Conservation (phyloP, 1,140 invertebrate species). For the Calycopis cecrops region DNA sequence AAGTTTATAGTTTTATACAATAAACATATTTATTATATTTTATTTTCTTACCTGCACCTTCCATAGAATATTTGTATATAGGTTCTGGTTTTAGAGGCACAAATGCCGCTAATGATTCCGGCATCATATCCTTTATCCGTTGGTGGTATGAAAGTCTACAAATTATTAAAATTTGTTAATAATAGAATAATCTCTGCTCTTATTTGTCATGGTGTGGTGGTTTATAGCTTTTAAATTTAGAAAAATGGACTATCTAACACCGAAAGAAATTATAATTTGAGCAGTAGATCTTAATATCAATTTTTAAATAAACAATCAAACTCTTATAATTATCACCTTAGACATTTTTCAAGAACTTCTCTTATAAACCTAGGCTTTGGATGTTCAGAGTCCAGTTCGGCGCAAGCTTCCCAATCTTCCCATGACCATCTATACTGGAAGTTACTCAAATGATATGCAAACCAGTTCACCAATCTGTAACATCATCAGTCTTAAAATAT, state of each 20-base stretch:
- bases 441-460: conserved; percentile 99
- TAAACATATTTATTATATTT: conserved; percentile 30
- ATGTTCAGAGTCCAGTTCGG: conserved; percentile 90
- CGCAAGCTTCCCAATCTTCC: conserved; percentile 94
- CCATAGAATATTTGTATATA: conserved; percentile 88
- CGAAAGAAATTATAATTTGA: no score
- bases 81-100: conserved; percentile 87
- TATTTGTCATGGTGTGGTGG: no score
- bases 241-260: no score
- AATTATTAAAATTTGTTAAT: conserved; percentile 32
- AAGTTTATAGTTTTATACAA: conserved; percentile 48
- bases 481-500: conserved; percentile 16
- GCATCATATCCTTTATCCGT: conserved; percentile 93
- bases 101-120: conserved; percentile 88
- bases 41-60: conserved; percentile 82
- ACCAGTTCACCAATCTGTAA: conserved; percentile 93
- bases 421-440: conserved; percentile 99
- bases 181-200: no score
- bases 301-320: no score
- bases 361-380: conserved; percentile 97
- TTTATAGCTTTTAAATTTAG: no score
- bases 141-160: conserved; percentile 95
- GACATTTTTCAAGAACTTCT: conserved; percentile 93
- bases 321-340: conserved; percentile 79
- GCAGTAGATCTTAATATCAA: no score